phyloP scores from a whole-genome alignment of 2,797 vertebrate genomes.

The Gastrophryne carolinensis region DNA sequence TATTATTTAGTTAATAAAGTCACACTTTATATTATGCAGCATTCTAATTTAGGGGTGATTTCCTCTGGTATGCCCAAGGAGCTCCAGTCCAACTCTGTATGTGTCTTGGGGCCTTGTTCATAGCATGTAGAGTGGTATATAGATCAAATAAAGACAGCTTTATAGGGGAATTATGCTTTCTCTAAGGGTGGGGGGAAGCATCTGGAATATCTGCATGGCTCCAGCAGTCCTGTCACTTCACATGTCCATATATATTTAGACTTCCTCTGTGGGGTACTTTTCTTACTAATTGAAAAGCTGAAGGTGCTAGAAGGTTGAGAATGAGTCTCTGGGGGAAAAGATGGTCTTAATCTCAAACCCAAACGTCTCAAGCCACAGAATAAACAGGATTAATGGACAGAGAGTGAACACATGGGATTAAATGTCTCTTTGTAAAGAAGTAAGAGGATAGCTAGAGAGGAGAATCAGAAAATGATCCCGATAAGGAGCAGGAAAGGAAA shows the following conservation, averaged over 20 bases:
- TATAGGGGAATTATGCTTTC: no score
- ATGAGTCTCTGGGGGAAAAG: slow-evolving; percentile 12
- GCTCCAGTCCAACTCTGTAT: no score
- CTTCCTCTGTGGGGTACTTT: not conserved
- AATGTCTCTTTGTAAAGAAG: slow-evolving; percentile 20
- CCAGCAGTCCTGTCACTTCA: not conserved
- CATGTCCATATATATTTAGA: not conserved
- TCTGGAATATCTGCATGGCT: not conserved
- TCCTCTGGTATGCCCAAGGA: no score
- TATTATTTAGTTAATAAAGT: no score
- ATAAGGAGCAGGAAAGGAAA: slow-evolving; percentile 21
- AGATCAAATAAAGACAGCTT: no score
- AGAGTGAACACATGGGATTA: slow-evolving; percentile 29
- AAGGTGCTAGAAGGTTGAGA: slow-evolving; percentile 14
- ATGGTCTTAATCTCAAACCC: slow-evolving; percentile 40
- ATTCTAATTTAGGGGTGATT: no score
- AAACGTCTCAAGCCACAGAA: slow-evolving; percentile 40
- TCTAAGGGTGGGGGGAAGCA: not conserved
- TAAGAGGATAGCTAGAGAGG: not conserved
- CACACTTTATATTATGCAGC: no score
- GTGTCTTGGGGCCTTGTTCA: no score
- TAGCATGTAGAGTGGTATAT: no score
- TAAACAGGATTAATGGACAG: slow-evolving; percentile 42
- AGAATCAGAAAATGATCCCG: slow-evolving; percentile 3
- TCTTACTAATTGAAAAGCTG: slow-evolving; percentile 23